These are phyloP conservation scores for Ips typographus DNA, from an alignment of 1,140 invertebrate genomes.

Conservation along the genomic window DNA sequence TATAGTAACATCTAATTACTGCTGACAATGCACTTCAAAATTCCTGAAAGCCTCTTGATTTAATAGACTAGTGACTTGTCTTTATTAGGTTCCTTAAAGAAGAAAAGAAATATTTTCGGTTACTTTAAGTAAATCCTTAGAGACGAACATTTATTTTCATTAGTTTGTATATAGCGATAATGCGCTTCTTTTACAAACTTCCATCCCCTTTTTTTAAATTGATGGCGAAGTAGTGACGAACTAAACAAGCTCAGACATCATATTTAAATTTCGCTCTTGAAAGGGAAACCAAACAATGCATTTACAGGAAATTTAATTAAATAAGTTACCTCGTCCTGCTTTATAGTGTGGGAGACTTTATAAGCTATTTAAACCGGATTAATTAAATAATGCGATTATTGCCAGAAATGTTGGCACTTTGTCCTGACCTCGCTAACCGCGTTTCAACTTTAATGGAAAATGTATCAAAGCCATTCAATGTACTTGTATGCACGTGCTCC, in stretches of 20 bases:
- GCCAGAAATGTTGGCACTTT: conserved; percentile 6
- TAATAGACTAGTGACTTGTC: too few relatives aligned
- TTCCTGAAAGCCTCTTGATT: too few relatives aligned
- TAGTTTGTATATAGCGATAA: conserved; percentile 19
- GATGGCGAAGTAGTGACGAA: conserved; percentile 3
- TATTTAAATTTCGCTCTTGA: too few relatives aligned
- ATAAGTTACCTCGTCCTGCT: too few relatives aligned
- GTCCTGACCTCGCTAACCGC: background rate
- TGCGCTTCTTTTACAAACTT: conserved; percentile 27
- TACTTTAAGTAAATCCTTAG: background rate
- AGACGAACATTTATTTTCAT: conserved; percentile 21
- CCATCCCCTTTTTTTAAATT: conserved; percentile 9
- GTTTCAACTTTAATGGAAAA: conserved; percentile 14
- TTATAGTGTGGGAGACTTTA: too few relatives aligned
- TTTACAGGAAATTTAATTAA: too few relatives aligned
- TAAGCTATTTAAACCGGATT: background rate
- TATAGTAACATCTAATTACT: too few relatives aligned
- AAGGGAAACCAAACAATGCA: too few relatives aligned
- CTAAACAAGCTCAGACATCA: conserved; percentile 1
- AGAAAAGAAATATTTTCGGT: background rate
- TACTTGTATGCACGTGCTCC: conserved; percentile 4
- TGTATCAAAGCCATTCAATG: conserved; percentile 12
- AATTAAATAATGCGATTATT: background rate
- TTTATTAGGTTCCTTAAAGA: too few relatives aligned
- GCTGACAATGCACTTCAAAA: too few relatives aligned